Percentiles rank a stretch among this genome's conserved stretches.
phyloP scores from a whole-genome alignment of 2,797 vertebrate genomes.

The Kryptopterus vitreolus region DNA sequence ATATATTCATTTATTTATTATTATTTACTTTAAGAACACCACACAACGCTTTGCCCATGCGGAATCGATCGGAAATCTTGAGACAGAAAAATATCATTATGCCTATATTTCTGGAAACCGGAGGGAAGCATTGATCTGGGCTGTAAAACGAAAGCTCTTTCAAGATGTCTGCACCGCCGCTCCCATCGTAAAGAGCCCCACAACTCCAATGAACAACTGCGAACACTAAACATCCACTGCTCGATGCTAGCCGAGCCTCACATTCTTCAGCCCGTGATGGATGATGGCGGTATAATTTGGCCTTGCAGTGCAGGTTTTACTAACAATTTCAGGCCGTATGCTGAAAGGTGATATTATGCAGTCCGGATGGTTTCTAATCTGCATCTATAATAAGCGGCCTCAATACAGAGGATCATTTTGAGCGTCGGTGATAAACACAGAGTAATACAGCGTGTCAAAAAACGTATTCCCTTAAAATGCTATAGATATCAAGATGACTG shows the following conservation, averaged over 20 bases:
- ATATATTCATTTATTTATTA: too few species aligned
- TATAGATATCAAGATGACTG: conserved; percentile 1
- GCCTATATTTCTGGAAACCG: conserved; percentile 50
- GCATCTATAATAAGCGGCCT: conserved; percentile 11
- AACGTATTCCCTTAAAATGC: conserved; percentile 1
- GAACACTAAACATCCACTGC: conserved; percentile 34
- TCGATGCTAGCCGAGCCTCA: conserved; percentile 3
- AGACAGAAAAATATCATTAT: conserved; percentile 45
- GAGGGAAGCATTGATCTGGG: conserved; percentile 55
- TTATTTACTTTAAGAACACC: conserved; percentile 7
- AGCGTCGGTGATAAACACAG: background rate
- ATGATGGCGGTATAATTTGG: conserved; percentile 39
- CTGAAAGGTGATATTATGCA: conserved; percentile 20
- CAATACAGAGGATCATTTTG: background rate
- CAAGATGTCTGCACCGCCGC: conserved; percentile 17
- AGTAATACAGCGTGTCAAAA: background rate
- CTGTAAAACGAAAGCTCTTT: conserved; percentile 30
- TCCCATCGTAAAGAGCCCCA: conserved; percentile 17
- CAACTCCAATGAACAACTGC: conserved; percentile 28
- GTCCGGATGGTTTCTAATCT: conserved; percentile 22
- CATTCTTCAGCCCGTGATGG: conserved; percentile 15
- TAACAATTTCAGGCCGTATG: conserved; percentile 41
- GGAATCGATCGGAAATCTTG: conserved; percentile 27
- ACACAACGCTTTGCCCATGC: conserved; percentile 22
- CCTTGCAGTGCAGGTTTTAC: conserved; percentile 33